Percentiles rank a stretch among this genome's conserved stretches.
phyloP scores from a whole-genome alignment of 1,140 invertebrate genomes.

The Platyscapa corneri region DNA sequence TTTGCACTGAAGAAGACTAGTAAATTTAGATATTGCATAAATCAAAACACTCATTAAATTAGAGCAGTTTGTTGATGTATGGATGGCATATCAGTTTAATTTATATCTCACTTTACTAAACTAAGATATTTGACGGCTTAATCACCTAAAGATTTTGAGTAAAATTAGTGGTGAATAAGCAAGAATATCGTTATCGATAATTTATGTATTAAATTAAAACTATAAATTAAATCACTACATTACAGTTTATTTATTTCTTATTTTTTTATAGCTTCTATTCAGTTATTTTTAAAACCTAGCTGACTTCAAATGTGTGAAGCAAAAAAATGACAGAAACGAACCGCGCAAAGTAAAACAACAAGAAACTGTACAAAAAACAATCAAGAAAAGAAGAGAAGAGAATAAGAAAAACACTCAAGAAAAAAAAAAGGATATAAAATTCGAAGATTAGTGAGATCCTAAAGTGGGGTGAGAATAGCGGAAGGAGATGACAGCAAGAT shows the following conservation, averaged over 20 bases:
- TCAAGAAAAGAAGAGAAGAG: not conserved
- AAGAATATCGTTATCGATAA: not conserved
- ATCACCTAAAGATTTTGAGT: not conserved
- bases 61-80: not conserved
- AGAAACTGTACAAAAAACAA: not conserved
- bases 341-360: not conserved
- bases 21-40: constrained; percentile 1
- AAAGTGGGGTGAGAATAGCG: not conserved
- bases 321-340: not conserved
- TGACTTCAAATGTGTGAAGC: not conserved
- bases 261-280: not conserved
- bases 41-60: constrained; percentile 23
- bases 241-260: not conserved
- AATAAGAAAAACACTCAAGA: not conserved
- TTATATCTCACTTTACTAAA: not conserved
- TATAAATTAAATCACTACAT: not conserved
- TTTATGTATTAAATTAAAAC: not conserved
- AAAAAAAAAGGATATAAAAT: not conserved
- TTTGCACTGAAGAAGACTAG: not conserved
- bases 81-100: not conserved
- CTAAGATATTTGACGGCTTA: not conserved
- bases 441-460: constrained; percentile 7
- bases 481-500: not conserved
- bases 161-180: not conserved
- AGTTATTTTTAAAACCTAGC: not conserved